Evolutionary conservation across 2,797 vertebrate genomes (phyloP), one percentile per base, ranked within the genome.

Genomic region (Mergus octosetaceus): DNA sequence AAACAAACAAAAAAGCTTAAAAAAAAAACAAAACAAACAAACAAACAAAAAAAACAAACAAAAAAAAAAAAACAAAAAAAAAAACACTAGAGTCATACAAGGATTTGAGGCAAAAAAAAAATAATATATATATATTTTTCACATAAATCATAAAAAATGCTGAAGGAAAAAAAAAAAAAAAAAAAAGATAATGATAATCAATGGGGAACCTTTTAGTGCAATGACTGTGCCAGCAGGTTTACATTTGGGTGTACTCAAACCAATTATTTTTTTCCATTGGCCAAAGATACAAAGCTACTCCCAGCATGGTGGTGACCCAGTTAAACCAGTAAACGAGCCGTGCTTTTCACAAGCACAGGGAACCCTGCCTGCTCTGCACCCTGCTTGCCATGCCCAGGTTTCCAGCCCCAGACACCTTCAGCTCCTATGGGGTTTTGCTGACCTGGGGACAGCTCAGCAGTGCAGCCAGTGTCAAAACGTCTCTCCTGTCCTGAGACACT

Each of bases 321-420:
- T 18, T n/a, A 58, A 41, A 28, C 11, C 32, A 10, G 56, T 25
- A 56, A 43, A 49, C 4, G 21, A 90, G 5, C 4, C 6, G 13
- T 1, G 2, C 0, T 5, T 51, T 62, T 74, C 45, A 20, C 34
- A 30, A 39, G 20, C 0, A 0, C 22, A 8, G 20, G 43, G 47
- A 47, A 53, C 18, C 32, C 57, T 1, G 3, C 0, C 4, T 27
- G 47, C 47, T 56, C 71, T 1, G 0, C 27, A 10, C 49, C 39
- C 18, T 11, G 12, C 9, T 32, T 15, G 8, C 56, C 27, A 8
- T 51, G 49, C 25, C 9, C 3, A 2, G 3, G 71, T 87, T 95
- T 89, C 75, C 79, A 87, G 80, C 45, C 10, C 32, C 10, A 1
- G 58, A 66, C 34, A 53, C 72, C 90, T 89, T 72, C 71, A 56